These are phyloP conservation scores for Numenius phaeopus DNA, from an alignment of 2,797 vertebrate genomes.

Conservation along the genomic window DNA sequence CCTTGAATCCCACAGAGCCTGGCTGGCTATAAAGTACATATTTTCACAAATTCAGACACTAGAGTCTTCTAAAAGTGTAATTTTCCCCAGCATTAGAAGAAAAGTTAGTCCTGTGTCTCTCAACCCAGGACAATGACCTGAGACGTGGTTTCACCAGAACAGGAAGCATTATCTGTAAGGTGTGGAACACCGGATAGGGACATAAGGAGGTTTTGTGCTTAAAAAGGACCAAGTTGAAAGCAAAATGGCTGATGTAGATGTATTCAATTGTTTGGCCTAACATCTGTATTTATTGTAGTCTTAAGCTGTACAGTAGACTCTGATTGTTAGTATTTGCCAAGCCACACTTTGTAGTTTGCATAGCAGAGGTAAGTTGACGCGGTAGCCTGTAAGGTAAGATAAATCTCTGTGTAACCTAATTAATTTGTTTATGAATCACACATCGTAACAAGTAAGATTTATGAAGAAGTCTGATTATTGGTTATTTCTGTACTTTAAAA, in stretches of 20 bases:
- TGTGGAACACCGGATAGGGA: background rate
- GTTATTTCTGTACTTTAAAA: background rate
- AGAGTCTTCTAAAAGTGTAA: no score
- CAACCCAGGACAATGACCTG: background rate
- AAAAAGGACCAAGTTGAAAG: background rate
- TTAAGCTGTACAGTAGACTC: background rate
- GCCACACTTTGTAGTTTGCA: background rate
- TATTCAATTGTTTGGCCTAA: background rate
- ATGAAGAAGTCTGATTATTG: rapidly evolving
- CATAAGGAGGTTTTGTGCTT: background rate
- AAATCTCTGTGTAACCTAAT: background rate
- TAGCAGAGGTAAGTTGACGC: background rate
- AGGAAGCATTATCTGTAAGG: rapidly evolving
- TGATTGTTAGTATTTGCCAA: background rate
- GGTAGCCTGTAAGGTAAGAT: background rate
- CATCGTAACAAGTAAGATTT: background rate
- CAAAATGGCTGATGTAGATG: background rate
- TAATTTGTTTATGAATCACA: background rate
- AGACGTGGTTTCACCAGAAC: background rate
- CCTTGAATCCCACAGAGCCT: no score
- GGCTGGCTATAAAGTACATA: no score
- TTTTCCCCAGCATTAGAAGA: no score
- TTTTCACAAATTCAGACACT: no score
- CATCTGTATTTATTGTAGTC: background rate
- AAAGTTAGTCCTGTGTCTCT: no score